Evolutionary conservation across 2,888 invertebrate genomes (phyloP), one percentile per base, ranked within the genome.

Genomic region (Drosophila nr. perissopoda): DNA sequence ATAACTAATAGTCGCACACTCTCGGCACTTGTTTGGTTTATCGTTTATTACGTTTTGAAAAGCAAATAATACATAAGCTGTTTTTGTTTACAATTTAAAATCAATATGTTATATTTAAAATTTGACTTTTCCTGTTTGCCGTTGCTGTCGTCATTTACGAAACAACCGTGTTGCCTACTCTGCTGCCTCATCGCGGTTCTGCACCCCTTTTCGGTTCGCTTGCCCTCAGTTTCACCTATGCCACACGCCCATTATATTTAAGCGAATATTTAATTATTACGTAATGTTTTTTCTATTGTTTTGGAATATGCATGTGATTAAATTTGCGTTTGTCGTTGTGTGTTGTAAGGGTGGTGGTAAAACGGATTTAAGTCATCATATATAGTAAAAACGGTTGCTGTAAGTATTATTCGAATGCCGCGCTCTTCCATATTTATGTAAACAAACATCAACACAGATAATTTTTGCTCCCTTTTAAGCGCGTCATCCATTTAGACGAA

Each of bases 41-140:
- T 66, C 34, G 38, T 84, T 89, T 85, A 85, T 89, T 84, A 75
- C 66, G 72, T 58, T 71, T 83, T 71, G 56, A 82, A 82, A 73
- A 83, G 83, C 77, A 88, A 85, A 73, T 85, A 85, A 85, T 89
- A 89, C 90, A 85, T 75, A 58, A 74, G 79, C 63, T 75, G 61
- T 63, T 71, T 53, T 56, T 70, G 73, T 74, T 59, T 54, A 71
- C 58, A 77, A 67, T 79, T 80, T 72, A 69, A 82, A 82, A 85
- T 54, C 56, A 58, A 65, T 68, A 51, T 67, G 36, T 52, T 49
- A 40, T 63, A 49, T 58, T 54, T 53, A 81, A 79, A 80, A 53
- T 51, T 27, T 65, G 59, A 31, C 53, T 58, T 52, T 42, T 36
- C 34, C 31, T 45, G 45, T 48, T 61, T 52, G 57, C 33, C 27